These are phyloP conservation scores for Rhincodon typus DNA, from an alignment of 2,797 vertebrate genomes.

Conservation along the genomic window DNA sequence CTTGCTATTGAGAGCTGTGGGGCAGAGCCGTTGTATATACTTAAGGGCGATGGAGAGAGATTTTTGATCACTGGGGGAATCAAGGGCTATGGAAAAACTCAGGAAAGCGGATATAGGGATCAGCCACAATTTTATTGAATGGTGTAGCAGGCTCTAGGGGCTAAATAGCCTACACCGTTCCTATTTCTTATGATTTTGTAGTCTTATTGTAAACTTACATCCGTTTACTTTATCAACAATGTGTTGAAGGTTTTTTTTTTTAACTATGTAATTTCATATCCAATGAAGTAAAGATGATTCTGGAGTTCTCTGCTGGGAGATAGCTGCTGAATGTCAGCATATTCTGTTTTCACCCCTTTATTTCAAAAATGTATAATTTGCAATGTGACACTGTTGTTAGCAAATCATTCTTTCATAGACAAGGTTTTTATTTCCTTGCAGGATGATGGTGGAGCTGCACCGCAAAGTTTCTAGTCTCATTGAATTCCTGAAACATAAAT, in stretches of 20 bases:
- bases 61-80: too few relatives aligned
- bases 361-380: not conserved
- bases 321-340: not conserved
- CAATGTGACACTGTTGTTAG: not conserved
- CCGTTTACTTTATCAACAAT: not conserved
- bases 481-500: conserved; percentile 95
- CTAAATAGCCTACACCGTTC: too few relatives aligned
- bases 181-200: too few relatives aligned
- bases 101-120: too few relatives aligned
- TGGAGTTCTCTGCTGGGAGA: not conserved
- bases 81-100: too few relatives aligned
- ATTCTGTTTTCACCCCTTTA: not conserved
- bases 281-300: not conserved
- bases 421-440: conserved; percentile 45
- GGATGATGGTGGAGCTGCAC: conserved; percentile 97
- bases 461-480: conserved; percentile 96
- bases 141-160: too few relatives aligned
- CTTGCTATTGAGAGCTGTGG: too few relatives aligned
- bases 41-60: too few relatives aligned
- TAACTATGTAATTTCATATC: not conserved
- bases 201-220: too few relatives aligned
- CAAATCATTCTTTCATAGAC: not conserved
- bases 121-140: too few relatives aligned
- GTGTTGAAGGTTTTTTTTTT: not conserved
- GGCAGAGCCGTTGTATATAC: too few relatives aligned